Conservation (phyloP, 2,113 vertebrate genomes). For the Microcebus jonahi region DNA sequence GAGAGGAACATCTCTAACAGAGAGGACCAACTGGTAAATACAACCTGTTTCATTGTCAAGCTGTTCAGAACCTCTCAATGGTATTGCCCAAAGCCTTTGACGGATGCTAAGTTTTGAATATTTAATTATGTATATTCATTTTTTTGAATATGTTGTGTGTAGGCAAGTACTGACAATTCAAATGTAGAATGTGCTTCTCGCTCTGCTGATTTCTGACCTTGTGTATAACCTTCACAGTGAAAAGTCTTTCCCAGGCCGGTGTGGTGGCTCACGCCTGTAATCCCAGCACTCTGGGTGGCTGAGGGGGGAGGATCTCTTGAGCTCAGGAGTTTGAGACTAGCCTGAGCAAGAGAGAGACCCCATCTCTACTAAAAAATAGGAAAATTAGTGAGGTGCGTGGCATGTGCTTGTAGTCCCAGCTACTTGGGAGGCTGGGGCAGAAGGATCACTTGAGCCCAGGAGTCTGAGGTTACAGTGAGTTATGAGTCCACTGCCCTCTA, state of each 20-base stretch:
- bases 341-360: too few relatives aligned
- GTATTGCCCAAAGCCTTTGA: slow-evolving; percentile 10
- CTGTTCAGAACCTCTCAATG: not conserved
- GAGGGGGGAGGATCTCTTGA: too few relatives aligned
- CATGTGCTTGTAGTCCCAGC: too few relatives aligned
- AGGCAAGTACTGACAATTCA: not conserved
- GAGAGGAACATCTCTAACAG: not conserved
- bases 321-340: too few relatives aligned
- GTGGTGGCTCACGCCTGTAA: too few relatives aligned
- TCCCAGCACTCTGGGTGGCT: too few relatives aligned
- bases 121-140: slow-evolving; percentile 28
- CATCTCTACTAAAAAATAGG: too few relatives aligned
- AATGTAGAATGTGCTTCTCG: not conserved
- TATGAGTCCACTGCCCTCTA: too few relatives aligned
- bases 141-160: not conserved
- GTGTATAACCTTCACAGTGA: not conserved
- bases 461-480: too few relatives aligned
- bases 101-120: not conserved
- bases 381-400: too few relatives aligned
- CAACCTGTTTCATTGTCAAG: not conserved
- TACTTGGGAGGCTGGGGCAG: too few relatives aligned
- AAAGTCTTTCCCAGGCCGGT: not conserved
- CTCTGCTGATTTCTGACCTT: not conserved
- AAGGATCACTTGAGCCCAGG: too few relatives aligned
- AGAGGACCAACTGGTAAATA: not conserved